phyloP scores from a whole-genome alignment of 2,888 invertebrate species.

The Sthenelais limicola region DNA sequence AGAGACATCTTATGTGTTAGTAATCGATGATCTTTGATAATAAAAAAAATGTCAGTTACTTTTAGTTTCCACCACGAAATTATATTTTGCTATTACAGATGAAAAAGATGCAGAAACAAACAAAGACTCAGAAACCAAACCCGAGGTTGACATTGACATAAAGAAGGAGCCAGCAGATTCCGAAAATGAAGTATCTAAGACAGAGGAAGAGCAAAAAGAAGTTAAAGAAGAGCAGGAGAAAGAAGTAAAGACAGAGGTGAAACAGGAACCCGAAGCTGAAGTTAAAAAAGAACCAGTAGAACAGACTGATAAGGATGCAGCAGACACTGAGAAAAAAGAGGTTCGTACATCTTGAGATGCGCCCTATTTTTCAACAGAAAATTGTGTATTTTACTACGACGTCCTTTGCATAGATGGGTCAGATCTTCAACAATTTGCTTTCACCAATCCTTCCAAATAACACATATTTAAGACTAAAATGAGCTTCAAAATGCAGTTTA shows the following conservation, averaged over 20 bases:
- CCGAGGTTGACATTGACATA: conserved; percentile 39
- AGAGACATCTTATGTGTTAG: too few species aligned
- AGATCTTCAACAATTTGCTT: too few species aligned
- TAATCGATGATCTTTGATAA: too few species aligned
- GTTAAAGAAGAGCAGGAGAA: conserved; percentile 10
- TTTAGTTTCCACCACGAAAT: background rate
- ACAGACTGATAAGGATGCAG: conserved; percentile 26
- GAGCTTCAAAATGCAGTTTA: too few species aligned
- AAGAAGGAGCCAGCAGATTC: conserved; percentile 38
- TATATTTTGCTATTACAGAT: background rate
- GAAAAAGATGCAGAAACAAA: conserved; percentile 41
- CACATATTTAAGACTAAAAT: too few species aligned
- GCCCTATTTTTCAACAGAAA: background rate
- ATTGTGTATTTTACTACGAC: too few species aligned
- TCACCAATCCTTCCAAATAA: too few species aligned
- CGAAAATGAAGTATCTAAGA: background rate
- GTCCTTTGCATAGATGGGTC: too few species aligned
- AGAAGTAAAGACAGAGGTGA: conserved; percentile 22
- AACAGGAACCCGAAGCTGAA: conserved; percentile 20
- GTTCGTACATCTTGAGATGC: background rate
- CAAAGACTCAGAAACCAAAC: conserved; percentile 45
- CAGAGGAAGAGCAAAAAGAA: background rate
- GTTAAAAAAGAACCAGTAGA: conserved; percentile 26
- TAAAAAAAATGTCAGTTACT: background rate
- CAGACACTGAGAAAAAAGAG: conserved; percentile 8